Evolutionary conservation across 2,888 invertebrate genomes (phyloP).

Genomic region (Platerodrilus igneus): DNA sequence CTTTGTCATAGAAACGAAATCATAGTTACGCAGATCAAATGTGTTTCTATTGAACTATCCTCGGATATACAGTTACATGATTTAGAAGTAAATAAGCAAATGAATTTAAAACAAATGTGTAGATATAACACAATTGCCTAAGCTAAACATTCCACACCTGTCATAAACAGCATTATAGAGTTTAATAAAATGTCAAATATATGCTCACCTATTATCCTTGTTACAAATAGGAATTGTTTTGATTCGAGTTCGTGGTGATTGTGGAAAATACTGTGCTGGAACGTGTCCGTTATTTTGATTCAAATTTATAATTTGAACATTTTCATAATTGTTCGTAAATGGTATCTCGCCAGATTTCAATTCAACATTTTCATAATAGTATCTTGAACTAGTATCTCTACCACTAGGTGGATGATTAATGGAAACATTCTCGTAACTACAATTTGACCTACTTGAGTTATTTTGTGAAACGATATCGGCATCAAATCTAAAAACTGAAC

Average conservation of each 20-base stretch:
- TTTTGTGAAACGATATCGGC: conserved; percentile 16
- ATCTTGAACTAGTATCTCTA: conserved; percentile 36
- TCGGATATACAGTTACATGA: too few species aligned
- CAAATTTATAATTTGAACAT: conserved; percentile 52
- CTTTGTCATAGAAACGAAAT: too few species aligned
- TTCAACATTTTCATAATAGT: conserved; percentile 42
- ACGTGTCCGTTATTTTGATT: conserved; percentile 49
- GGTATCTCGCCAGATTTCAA: conserved; percentile 37
- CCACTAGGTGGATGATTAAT: conserved; percentile 31
- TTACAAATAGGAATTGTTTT: conserved; percentile 51
- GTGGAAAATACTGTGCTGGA: conserved; percentile 51
- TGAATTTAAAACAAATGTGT: too few species aligned
- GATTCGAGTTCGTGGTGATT: conserved; percentile 58
- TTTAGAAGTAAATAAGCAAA: too few species aligned
- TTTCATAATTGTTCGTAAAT: conserved; percentile 58
- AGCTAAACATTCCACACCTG: too few species aligned
- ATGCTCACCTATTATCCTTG: too few species aligned
- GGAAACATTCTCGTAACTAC: conserved; percentile 38
- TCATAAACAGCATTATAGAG: too few species aligned
- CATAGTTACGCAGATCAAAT: too few species aligned
- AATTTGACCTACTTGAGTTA: conserved; percentile 33
- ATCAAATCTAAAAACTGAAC: conserved; percentile 41
- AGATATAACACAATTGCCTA: too few species aligned
- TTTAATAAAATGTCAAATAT: too few species aligned
- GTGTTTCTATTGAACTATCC: too few species aligned